Evolutionary conservation across 2,113 vertebrate species (phyloP).

Genomic region (Cromileptes altivelis): DNA sequence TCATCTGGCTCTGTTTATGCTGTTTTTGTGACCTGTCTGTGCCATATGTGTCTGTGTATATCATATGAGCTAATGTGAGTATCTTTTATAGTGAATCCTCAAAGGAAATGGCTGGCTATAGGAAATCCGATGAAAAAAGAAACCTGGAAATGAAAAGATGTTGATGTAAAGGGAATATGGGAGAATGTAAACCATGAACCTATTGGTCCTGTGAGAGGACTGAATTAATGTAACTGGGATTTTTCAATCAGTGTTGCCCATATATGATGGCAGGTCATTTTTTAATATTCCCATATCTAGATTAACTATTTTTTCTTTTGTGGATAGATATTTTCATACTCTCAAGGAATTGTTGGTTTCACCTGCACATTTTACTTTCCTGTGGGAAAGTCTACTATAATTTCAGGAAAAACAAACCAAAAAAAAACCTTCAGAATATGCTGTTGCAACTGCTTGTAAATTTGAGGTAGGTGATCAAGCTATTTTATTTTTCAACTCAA

Average conservation of each 20-base stretch:
- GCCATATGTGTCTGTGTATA: constrained; percentile 11
- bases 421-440: background rate
- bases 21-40: constrained; percentile 10
- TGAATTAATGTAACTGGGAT: background rate
- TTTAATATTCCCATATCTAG: background rate
- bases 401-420: background rate
- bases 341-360: background rate
- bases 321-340: background rate
- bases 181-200: constrained; percentile 21
- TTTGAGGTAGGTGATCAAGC: background rate
- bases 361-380: background rate
- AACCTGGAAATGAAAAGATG: background rate
- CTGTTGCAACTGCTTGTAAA: background rate
- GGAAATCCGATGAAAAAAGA: constrained; percentile 8
- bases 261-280: background rate
- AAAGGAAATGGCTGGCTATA: background rate
- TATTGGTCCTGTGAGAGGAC: constrained; percentile 21
- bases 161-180: constrained; percentile 35
- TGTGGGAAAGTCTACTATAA: background rate
- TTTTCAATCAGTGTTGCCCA: background rate
- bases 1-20: background rate
- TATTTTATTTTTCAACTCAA: background rate
- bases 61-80: background rate
- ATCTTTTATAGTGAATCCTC: constrained; percentile 10
- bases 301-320: background rate